Evolutionary conservation across 1,140 invertebrate genomes (phyloP), one percentile per base, ranked within the genome.

Genomic region (Temnothorax curvispinosus): DNA sequence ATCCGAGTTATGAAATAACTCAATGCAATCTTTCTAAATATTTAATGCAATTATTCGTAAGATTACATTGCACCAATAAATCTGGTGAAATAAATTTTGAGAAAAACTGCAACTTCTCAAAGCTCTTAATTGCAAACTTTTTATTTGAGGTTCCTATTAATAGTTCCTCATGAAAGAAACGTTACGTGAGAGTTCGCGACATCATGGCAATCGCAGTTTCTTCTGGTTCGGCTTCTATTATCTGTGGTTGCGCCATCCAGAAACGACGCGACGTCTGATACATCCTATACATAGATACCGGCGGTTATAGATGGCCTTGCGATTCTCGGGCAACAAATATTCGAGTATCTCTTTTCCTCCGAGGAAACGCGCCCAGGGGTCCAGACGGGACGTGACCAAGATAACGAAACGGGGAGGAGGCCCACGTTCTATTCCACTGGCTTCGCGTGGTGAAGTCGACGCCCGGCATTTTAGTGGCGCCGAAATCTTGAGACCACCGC

Each of bases 291-390:
- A 84, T 87, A 89, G 78, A 90, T 90, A 69, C 69, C 80, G 65
- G 44, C 69, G 81, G 80, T 90, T 91, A 90, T 88, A 88, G 89
- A 91, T 91, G 81, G 56, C 38, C 75, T 54, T 56, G 65, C 67
- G 74, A 80, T 77, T 90, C 78, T 44, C 71, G 65, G 54, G 75
- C 87, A 88, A 90, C 89, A 86, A 91, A 91, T 88, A 88, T 91
- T 90, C 89, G 82, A 89, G 89, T 88, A 90, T 91, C 89, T 91
- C 81, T 86, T 91, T 91, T 80, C 89, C 87, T 81, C 64, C 69
- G 89, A 82, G 86, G 81, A 78, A 86, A 86, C 81, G 89, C 86
- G 76, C 75, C 71, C 78, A 76, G 47, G 88, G 88, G 88, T 89
- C 85, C 77, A 84, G 89, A 88, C 86, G 77, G 71, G 50, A 91